These are phyloP conservation scores for Trichopoda pennipes DNA, from an alignment of 2,888 invertebrate species.

Conservation along the genomic window DNA sequence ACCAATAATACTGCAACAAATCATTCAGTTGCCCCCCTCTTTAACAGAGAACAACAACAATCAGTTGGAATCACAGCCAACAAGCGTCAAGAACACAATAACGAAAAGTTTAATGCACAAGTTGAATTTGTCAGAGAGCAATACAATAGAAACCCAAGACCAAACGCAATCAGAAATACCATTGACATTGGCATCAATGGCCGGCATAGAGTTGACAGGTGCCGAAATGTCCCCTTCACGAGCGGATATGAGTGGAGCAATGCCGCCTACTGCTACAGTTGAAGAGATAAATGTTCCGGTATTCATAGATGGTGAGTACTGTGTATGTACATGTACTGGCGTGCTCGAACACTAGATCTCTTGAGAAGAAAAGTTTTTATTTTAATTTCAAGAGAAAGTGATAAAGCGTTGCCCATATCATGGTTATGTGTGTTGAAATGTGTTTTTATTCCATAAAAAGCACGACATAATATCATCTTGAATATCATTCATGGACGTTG, in stretches of 20 bases:
- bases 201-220: slow-evolving; percentile 78
- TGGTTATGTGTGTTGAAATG: slow-evolving; percentile 65
- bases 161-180: slow-evolving; percentile 47
- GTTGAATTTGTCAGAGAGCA: slow-evolving; percentile 48
- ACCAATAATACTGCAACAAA: slow-evolving; percentile 40
- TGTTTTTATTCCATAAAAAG: slow-evolving; percentile 45
- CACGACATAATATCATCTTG: slow-evolving; percentile 53
- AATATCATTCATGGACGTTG: slow-evolving; percentile 42
- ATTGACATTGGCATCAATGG: slow-evolving; percentile 75
- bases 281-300: slow-evolving; percentile 80
- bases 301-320: slow-evolving; percentile 80
- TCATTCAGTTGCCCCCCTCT: slow-evolving; percentile 25
- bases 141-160: slow-evolving; percentile 30
- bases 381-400: slow-evolving; percentile 49
- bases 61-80: slow-evolving; percentile 34
- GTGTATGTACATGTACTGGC: slow-evolving; percentile 74
- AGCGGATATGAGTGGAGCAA: slow-evolving; percentile 79
- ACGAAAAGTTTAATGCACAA: slow-evolving; percentile 38
- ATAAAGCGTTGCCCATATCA: slow-evolving; percentile 46
- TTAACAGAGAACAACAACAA: slow-evolving; percentile 31
- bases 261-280: slow-evolving; percentile 79
- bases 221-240: slow-evolving; percentile 74
- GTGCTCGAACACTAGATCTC: slow-evolving; percentile 43
- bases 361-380: slow-evolving; percentile 65
- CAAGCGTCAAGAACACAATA: slow-evolving; percentile 45